A percentile compares a stretch with the other conserved stretches of the same genome.
Conservation (phyloP, 2,797 vertebrate species). For the Delichon dasypus region DNA sequence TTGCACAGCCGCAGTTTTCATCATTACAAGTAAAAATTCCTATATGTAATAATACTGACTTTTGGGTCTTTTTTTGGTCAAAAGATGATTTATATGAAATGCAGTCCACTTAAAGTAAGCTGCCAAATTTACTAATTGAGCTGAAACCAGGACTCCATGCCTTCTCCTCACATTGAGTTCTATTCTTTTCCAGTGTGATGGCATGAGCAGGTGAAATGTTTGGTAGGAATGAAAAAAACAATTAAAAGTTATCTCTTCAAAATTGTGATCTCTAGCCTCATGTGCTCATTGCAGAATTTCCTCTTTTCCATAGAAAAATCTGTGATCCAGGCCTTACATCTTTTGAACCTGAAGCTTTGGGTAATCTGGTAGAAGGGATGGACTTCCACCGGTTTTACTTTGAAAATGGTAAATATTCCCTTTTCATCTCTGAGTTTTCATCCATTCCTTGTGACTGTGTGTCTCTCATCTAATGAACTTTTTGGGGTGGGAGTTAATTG, state of each 20-base stretch:
- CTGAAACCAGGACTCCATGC: not conserved
- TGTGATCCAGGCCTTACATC: slow-evolving; percentile 96
- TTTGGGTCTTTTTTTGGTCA: not conserved
- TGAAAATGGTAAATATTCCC: slow-evolving; percentile 84
- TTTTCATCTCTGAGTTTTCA: not conserved
- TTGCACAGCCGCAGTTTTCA: not conserved
- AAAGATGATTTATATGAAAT: not conserved
- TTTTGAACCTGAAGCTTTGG: slow-evolving; percentile 96
- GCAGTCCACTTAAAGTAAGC: not conserved
- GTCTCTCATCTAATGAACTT: not conserved
- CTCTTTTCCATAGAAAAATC: slow-evolving; percentile 84
- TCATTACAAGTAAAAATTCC: not conserved
- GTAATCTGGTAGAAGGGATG: slow-evolving; percentile 96
- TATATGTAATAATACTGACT: not conserved
- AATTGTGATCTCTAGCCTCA: not conserved
- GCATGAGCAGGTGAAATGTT: not conserved
- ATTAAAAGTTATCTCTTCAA: not conserved
- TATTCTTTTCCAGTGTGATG: not conserved
- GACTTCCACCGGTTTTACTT: slow-evolving; percentile 99
- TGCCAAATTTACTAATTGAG: not conserved
- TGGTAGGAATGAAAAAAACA: not conserved
- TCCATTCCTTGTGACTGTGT: not conserved
- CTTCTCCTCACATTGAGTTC: not conserved
- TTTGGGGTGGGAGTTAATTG: not conserved
- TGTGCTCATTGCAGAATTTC: not conserved